A percentile compares a stretch with the other conserved stretches of the same genome.
phyloP scores from a whole-genome alignment of 2,797 vertebrate genomes.

The Schizothorax lantsangensis region DNA sequence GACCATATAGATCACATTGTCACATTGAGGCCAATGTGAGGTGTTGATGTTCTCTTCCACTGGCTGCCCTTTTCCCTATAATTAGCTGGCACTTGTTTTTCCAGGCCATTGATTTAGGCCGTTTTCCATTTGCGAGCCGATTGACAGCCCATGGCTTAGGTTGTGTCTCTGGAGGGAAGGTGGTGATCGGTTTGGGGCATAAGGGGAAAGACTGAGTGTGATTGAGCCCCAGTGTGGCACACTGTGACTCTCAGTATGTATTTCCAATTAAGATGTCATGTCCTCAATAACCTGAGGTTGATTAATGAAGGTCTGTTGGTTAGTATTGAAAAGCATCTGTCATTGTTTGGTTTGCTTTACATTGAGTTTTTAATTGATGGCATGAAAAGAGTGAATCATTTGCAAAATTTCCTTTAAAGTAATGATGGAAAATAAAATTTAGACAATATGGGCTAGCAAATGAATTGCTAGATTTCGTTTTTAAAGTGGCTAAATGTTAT shows the following conservation, averaged over 20 bases:
- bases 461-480: too few species aligned
- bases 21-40: conserved; percentile 49
- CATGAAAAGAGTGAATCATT: background rate
- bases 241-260: background rate
- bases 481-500: too few species aligned
- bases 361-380: background rate
- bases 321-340: background rate
- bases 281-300: background rate
- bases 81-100: conserved; percentile 62
- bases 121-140: conserved; percentile 58
- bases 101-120: conserved; percentile 63
- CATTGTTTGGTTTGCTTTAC: background rate
- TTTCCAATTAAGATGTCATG: conserved; percentile 1
- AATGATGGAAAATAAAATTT: background rate
- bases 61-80: conserved; percentile 37
- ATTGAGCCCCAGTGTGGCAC: background rate
- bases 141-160: conserved; percentile 46
- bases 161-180: conserved; percentile 30
- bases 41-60: conserved; percentile 43
- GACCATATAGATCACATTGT: conserved; percentile 53
- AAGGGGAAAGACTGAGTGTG: background rate
- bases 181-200: conserved; percentile 13
- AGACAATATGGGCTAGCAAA: too few species aligned
- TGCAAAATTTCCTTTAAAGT: background rate
- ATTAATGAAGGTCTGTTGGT: background rate